Evolutionary conservation across 1,140 invertebrate species (phyloP).

Genomic region (Coelopa frigida): DNA sequence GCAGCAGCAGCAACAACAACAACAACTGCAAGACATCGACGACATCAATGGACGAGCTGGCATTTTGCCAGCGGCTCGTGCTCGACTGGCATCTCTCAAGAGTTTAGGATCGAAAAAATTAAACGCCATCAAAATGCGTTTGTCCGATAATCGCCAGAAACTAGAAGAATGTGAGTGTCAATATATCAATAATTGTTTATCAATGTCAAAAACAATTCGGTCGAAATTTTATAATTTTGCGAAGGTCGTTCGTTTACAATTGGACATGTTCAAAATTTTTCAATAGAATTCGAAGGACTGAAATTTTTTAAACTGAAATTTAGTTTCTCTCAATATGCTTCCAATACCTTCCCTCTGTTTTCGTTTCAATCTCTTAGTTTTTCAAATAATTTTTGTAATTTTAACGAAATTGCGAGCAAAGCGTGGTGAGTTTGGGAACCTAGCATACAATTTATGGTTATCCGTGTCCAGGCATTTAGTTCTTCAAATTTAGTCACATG

Average conservation of each 20-base stretch:
- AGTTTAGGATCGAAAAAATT: conserved; percentile 61
- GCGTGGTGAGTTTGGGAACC: conserved; percentile 30
- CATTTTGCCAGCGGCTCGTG: conserved; percentile 48
- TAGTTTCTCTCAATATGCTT: no score
- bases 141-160: conserved; percentile 53
- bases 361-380: conserved; percentile 14
- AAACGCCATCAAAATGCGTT: conserved; percentile 55
- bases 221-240: no score
- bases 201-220: conserved; percentile 9
- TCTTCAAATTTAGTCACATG: no score
- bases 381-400: conserved; percentile 27
- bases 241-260: no score
- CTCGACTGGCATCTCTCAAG: conserved; percentile 56
- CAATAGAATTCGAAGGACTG: no score
- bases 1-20: conserved; percentile 29
- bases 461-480: no score
- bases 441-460: no score
- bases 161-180: conserved; percentile 43
- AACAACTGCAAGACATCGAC: conserved; percentile 21
- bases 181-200: background rate
- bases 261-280: no score
- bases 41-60: conserved; percentile 25
- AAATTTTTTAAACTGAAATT: no score
- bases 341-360: conserved; percentile 2
- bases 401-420: conserved; percentile 23